Evolutionary conservation across 2,113 vertebrate genomes (phyloP), one percentile per base, ranked within the genome.

Genomic region (Amblyopsis rosae): DNA sequence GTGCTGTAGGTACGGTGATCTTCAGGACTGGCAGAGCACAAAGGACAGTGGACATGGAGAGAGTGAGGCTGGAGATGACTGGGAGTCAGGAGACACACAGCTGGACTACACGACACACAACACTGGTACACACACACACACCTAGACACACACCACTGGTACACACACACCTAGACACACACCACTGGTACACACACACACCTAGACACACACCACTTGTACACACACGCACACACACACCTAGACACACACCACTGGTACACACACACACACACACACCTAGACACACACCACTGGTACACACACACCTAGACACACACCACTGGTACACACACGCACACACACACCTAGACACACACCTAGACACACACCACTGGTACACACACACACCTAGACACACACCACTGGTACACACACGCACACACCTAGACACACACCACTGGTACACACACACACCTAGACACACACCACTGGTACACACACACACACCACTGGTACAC

Each of bases 21-120:
- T 93, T 41, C 81, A 0, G 87, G 96, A 98, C 48, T 92, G 94
- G 89, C 88, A 92, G 78, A 94, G 93, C 69, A 90, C 93, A 12
- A 95, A 95, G 85, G 94, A 95, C 92, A 95, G 94, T 1, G 93
- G 93, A 15, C 95, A 94, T 0, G 93, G 92, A 0, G 95, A 96
- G 82, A 93, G 93, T 0, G 96, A 97, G 65, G 92, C 92, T 0
- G 96, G 95, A 4, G 95, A 97, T 45, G 93, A 94, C 72, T 94
- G 85, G 10, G 95, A 95, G 48, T 82, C 90, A 0, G 94, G 92
- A 33, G 94, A 95, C 79, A 92, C 91, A 0, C 88, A 97, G 66
- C 92, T 95, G 81, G 95, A 95, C 79, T 95, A 98, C 63, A 92
- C 35, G 1, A 41, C 7, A 41, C 35, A 41, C 35, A 89, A 1